Percentiles rank a stretch among this genome's conserved stretches.
Conservation (phyloP, 2,888 invertebrate genomes). For the Heliconius aoede region DNA sequence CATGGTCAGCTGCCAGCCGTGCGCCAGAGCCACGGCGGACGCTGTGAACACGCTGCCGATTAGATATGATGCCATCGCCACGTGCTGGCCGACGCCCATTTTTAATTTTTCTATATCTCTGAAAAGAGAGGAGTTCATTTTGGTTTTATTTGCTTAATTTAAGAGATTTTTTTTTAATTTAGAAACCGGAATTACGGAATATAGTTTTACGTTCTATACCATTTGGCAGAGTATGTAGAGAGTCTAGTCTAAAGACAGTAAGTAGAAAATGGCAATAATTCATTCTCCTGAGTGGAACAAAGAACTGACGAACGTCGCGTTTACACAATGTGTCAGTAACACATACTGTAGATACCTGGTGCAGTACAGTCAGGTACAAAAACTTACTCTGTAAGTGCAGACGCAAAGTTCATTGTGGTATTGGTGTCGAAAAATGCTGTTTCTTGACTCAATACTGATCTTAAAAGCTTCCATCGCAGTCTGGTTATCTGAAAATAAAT, state of each 20-base stretch:
- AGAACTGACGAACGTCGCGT: too few relatives aligned
- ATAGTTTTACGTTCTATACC: too few relatives aligned
- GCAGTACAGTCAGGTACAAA: neutral
- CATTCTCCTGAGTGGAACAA: too few relatives aligned
- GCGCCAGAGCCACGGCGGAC: slow-evolving; percentile 86
- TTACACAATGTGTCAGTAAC: too few relatives aligned
- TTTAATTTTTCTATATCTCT: slow-evolving; percentile 90
- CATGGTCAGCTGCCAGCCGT: slow-evolving; percentile 93
- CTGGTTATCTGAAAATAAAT: slow-evolving; percentile 75
- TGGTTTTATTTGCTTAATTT: neutral
- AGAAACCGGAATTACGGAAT: too few relatives aligned
- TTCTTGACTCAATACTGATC: slow-evolving; percentile 87
- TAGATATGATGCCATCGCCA: slow-evolving; percentile 88
- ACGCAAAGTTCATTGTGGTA: slow-evolving; percentile 87
- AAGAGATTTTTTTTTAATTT: neutral
- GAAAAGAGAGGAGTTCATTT: slow-evolving; percentile 41
- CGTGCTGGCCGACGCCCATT: slow-evolving; percentile 92
- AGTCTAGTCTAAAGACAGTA: too few relatives aligned
- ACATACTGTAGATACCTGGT: neutral
- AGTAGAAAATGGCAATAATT: too few relatives aligned
- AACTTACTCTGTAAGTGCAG: slow-evolving; percentile 88
- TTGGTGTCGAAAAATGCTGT: slow-evolving; percentile 89
- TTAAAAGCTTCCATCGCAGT: slow-evolving; percentile 84
- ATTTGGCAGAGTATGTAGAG: too few relatives aligned
- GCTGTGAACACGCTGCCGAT: slow-evolving; percentile 87